These are phyloP conservation scores for Puntigrus tetrazona DNA, from an alignment of 2,113 vertebrate species.

Conservation along the genomic window DNA sequence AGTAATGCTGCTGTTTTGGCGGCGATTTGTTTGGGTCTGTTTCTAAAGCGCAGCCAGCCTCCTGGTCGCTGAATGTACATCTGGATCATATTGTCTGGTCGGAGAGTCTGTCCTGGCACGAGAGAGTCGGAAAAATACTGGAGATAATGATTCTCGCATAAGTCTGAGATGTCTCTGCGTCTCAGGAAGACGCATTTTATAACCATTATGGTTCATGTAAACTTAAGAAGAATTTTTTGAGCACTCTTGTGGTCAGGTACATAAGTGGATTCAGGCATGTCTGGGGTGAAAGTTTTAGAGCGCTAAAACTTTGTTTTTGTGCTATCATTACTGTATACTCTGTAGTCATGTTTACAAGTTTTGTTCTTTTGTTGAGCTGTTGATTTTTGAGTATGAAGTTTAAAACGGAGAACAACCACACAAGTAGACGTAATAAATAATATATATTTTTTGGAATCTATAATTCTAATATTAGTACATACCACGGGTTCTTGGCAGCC, in stretches of 20 bases:
- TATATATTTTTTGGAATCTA: background rate
- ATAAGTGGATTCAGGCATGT: constrained; percentile 43
- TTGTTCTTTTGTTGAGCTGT: background rate
- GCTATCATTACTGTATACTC: background rate
- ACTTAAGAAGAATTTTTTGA: constrained; percentile 44
- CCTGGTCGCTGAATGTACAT: constrained; percentile 67
- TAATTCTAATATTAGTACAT: background rate
- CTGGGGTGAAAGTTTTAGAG: constrained; percentile 5
- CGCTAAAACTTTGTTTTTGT: background rate
- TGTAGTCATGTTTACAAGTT: background rate
- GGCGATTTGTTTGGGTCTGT: constrained; percentile 32
- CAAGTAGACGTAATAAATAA: background rate
- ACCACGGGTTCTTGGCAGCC: background rate
- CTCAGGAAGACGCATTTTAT: constrained; percentile 50
- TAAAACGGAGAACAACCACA: background rate
- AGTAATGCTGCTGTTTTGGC: constrained; percentile 23
- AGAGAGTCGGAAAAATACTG: constrained; percentile 73
- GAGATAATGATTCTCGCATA: constrained; percentile 75
- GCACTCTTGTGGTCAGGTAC: constrained; percentile 25
- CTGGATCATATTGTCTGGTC: constrained; percentile 71
- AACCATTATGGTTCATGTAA: constrained; percentile 56
- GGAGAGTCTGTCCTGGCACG: constrained; percentile 69
- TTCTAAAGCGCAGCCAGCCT: constrained; percentile 51
- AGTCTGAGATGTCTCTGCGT: constrained; percentile 55
- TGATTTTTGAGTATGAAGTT: background rate